These are phyloP conservation scores for Eubasilissa regina DNA, from an alignment of 1,140 invertebrate species.

Conservation along the genomic window DNA sequence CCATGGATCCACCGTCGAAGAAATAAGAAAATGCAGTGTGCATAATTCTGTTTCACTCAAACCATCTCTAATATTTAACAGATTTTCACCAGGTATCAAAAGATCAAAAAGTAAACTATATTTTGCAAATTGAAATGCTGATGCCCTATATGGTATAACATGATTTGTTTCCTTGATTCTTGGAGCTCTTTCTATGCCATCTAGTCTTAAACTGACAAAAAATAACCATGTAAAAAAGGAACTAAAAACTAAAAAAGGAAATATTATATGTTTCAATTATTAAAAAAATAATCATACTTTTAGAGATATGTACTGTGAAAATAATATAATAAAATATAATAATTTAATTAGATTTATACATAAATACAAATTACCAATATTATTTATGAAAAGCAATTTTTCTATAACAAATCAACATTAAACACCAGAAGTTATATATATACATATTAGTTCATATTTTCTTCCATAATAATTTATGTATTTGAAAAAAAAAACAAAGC, in stretches of 20 bases:
- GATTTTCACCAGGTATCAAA: constrained; percentile 72
- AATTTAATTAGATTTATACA: constrained; percentile 16
- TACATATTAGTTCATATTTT: too few species aligned
- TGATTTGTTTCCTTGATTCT: constrained; percentile 68
- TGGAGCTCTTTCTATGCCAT: constrained; percentile 74
- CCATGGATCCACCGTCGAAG: constrained; percentile 73
- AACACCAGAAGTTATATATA: too few species aligned
- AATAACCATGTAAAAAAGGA: too few species aligned
- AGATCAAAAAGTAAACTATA: constrained; percentile 75
- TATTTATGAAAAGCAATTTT: too few species aligned
- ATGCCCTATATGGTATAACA: constrained; percentile 74
- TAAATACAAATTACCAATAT: not conserved
- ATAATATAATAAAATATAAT: not conserved
- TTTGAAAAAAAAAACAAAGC: not conserved
- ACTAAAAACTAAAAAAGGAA: too few species aligned
- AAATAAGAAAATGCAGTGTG: constrained; percentile 75
- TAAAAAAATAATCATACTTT: too few species aligned
- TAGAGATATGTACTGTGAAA: constrained; percentile 41
- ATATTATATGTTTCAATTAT: too few species aligned
- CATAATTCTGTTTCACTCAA: constrained; percentile 73
- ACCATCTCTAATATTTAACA: constrained; percentile 67
- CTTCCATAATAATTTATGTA: too few species aligned
- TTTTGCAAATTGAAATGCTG: constrained; percentile 74
- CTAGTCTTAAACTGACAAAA: constrained; percentile 73
- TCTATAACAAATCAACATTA: too few species aligned